Conservation (phyloP, 2,797 vertebrate species). For the Bovichtus variegatus region DNA sequence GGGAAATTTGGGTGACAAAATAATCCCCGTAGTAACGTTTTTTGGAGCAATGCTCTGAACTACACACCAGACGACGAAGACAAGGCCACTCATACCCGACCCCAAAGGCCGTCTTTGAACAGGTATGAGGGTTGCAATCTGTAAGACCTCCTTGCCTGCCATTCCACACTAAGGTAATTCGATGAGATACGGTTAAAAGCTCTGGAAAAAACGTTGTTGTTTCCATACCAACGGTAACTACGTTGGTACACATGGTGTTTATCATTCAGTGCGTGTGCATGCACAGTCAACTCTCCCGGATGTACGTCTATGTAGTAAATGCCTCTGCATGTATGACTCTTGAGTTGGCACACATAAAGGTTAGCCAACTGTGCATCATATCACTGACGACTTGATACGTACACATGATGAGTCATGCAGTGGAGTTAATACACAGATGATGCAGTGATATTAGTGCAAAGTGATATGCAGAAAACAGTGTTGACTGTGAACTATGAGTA, state of each 20-base stretch:
- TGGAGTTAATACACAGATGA: not conserved
- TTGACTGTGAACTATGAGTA: constrained; percentile 23
- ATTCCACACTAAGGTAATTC: not conserved
- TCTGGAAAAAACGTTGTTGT: not conserved
- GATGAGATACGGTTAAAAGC: not conserved
- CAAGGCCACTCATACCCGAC: no score
- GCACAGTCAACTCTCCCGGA: not conserved
- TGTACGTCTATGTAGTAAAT: not conserved
- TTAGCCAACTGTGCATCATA: not conserved
- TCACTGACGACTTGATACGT: constrained; percentile 28
- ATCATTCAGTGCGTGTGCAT: not conserved
- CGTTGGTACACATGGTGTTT: not conserved
- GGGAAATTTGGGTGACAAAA: not conserved
- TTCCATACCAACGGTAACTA: not conserved
- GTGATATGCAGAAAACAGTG: constrained; percentile 10
- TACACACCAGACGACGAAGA: no score
- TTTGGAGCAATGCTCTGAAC: not conserved
- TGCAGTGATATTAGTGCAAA: not conserved
- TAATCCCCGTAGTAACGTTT: not conserved
- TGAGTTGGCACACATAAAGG: constrained; percentile 4
- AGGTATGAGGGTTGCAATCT: no score
- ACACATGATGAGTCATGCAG: constrained; percentile 29
- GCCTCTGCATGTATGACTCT: not conserved
- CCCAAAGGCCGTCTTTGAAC: no score
- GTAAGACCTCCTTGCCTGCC: not conserved